Evolutionary conservation across 2,888 invertebrate genomes (phyloP).

Genomic region (Caenorhabditis drosophilae): DNA sequence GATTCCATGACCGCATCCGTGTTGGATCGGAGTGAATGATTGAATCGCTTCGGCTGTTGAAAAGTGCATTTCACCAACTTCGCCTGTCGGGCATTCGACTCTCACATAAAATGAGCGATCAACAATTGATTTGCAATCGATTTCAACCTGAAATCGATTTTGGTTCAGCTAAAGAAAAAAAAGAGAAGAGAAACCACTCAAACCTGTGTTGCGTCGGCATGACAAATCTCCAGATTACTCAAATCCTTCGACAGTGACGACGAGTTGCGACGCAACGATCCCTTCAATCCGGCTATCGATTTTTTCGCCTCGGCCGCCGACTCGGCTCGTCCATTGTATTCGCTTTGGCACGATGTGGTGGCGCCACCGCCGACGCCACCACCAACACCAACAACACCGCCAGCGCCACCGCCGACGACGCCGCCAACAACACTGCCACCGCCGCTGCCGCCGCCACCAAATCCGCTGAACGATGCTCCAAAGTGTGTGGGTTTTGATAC

Average conservation of each 20-base stretch:
- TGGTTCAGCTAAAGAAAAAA: too few species aligned
- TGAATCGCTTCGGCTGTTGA: conserved; percentile 33
- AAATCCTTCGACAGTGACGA: conserved; percentile 34
- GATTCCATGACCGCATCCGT: conserved; percentile 57
- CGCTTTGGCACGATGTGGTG: conserved; percentile 29
- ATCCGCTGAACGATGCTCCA: conserved; percentile 12
- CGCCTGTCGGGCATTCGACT: conserved; percentile 55
- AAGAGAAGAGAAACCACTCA: too few species aligned
- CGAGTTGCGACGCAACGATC: conserved; percentile 34
- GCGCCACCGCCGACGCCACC: too few species aligned
- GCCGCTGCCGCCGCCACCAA: too few species aligned
- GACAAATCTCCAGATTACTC: conserved; percentile 18
- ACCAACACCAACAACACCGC: too few species aligned
- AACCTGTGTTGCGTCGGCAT: conserved; percentile 32
- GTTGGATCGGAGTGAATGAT: conserved; percentile 45
- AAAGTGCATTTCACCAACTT: conserved; percentile 47
- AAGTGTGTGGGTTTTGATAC: conserved; percentile 19
- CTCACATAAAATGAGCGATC: conserved; percentile 38
- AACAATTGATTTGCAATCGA: conserved; percentile 47
- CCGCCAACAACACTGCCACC: too few species aligned
- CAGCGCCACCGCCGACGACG: too few species aligned
- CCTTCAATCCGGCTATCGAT: conserved; percentile 20
- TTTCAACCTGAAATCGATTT: conserved; percentile 56
- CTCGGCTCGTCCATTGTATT: conserved; percentile 27
- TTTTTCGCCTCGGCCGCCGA: conserved; percentile 20